Evolutionary conservation across 2,113 vertebrate genomes (phyloP).

Genomic region (Calypte anna): DNA sequence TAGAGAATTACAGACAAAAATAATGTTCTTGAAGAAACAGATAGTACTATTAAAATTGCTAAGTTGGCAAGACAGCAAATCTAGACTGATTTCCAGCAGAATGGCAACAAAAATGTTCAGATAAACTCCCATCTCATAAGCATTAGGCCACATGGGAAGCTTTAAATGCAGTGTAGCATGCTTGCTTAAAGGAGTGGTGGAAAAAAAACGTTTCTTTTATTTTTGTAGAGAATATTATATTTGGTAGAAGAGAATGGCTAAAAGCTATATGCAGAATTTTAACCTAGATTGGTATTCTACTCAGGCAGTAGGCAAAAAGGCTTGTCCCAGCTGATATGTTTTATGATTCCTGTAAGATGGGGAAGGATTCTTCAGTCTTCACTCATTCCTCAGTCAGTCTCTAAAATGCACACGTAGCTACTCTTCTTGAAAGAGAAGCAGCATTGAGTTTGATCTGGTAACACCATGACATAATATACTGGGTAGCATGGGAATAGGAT

Average conservation of each 20-base stretch:
- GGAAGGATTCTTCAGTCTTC: background rate
- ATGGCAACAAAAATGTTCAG: background rate
- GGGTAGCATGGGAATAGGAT: background rate
- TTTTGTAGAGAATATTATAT: background rate
- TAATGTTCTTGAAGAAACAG: slow-evolving; percentile 29
- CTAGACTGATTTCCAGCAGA: slow-evolving; percentile 36
- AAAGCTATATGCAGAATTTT: background rate
- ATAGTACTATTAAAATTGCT: background rate
- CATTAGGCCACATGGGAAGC: background rate
- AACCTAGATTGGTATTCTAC: background rate
- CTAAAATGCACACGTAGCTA: background rate
- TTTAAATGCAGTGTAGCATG: background rate
- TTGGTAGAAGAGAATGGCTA: background rate
- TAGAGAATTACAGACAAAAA: slow-evolving; percentile 25
- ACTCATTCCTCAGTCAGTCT: background rate
- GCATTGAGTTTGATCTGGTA: background rate
- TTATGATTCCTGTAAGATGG: background rate
- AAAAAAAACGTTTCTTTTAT: background rate
- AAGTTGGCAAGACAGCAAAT: slow-evolving; percentile 18
- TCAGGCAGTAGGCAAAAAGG: background rate
- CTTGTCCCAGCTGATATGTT: background rate
- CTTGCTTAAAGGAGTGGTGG: background rate
- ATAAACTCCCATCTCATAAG: slow-evolving; percentile 5
- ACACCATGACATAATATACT: background rate
- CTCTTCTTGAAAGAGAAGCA: background rate